A percentile compares a stretch with the other conserved stretches of the same genome.
phyloP scores from a whole-genome alignment of 2,888 invertebrate species.

The Microctonus hyperodae region DNA sequence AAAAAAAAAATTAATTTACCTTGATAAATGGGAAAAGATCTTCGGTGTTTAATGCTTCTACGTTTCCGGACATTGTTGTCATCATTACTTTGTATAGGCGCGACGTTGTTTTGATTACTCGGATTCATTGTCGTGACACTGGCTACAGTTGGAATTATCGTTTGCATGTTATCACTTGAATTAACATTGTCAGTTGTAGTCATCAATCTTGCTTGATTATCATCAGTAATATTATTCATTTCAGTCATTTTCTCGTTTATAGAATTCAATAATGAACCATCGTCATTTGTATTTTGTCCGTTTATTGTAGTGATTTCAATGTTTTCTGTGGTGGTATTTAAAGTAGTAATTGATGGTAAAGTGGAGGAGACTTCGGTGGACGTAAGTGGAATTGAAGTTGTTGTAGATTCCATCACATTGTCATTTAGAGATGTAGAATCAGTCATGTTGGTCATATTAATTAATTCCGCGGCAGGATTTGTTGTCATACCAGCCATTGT shows the following conservation, averaged over 20 bases:
- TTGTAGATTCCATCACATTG: neutral
- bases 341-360: neutral
- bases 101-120: neutral
- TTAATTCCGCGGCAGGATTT: neutral
- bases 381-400: too few species aligned
- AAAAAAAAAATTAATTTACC: constrained; percentile 37
- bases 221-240: constrained; percentile 19
- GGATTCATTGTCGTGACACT: constrained; percentile 40
- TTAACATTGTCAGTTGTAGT: constrained; percentile 24
- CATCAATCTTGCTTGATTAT: constrained; percentile 20
- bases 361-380: too few species aligned
- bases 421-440: neutral
- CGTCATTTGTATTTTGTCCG: neutral
- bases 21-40: constrained; percentile 52
- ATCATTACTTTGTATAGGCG: neutral
- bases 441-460: neutral
- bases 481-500: neutral
- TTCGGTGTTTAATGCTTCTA: constrained; percentile 43
- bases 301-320: constrained; percentile 10
- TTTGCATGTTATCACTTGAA: constrained; percentile 26
- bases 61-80: constrained; percentile 38
- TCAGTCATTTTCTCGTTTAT: neutral
- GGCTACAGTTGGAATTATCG: constrained; percentile 33
- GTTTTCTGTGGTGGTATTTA: neutral
- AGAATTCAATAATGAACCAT: neutral